phyloP scores from a whole-genome alignment of 2,888 invertebrate genomes.

The Spilarctia lutea region DNA sequence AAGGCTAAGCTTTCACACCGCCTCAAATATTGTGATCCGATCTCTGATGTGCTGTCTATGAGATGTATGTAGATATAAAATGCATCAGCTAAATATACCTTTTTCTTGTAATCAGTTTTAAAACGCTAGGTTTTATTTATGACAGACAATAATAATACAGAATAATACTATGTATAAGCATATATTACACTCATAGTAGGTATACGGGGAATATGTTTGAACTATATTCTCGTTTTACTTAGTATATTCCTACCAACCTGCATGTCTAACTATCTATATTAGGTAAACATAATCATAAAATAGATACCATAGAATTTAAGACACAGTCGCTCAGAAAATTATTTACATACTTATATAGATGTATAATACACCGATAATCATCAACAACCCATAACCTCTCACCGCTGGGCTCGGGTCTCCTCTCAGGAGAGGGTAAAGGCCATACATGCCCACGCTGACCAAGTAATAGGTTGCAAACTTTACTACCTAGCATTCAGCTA shows the following conservation, averaged over 20 bases:
- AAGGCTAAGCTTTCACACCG: conserved; percentile 89
- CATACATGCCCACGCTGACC: too few relatives aligned
- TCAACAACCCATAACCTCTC: too few relatives aligned
- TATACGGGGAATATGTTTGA: too few relatives aligned
- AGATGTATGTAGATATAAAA: background rate
- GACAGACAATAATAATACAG: background rate
- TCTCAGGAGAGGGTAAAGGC: too few relatives aligned
- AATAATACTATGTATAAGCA: too few relatives aligned
- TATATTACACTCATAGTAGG: too few relatives aligned
- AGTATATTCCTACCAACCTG: conserved; percentile 42
- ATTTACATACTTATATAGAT: conserved; percentile 13
- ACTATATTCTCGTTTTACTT: background rate
- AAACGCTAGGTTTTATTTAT: background rate
- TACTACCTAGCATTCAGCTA: background rate
- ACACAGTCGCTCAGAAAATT: conserved; percentile 40
- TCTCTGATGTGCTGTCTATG: conserved; percentile 73
- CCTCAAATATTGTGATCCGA: conserved; percentile 87
- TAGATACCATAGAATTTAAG: conserved; percentile 47
- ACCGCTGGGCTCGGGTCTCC: too few relatives aligned
- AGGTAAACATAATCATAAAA: conserved; percentile 29
- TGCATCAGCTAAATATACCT: background rate
- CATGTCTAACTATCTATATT: conserved; percentile 30
- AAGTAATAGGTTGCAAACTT: background rate
- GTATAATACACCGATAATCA: too few relatives aligned
- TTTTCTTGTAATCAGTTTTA: background rate